Percentiles rank a stretch among this genome's conserved stretches.
These are phyloP conservation scores for Xiphophorus hellerii DNA, from an alignment of 2,113 vertebrate genomes.

Conservation along the genomic window DNA sequence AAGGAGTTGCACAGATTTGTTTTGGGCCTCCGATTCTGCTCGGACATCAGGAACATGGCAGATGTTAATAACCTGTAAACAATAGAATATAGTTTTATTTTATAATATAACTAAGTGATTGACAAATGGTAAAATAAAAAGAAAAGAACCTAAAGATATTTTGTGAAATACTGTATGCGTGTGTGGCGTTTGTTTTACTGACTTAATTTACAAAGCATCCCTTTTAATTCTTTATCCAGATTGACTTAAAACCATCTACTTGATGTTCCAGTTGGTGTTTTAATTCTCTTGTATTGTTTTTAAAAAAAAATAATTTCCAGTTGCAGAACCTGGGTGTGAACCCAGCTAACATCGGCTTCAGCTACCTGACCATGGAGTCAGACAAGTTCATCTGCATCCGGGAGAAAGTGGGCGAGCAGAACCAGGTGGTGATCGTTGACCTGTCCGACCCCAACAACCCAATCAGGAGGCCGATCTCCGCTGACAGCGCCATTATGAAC, in stretches of 20 bases:
- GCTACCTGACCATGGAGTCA: slow-evolving; percentile 94
- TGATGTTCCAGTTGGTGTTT: background rate
- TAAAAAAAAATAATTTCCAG: slow-evolving; percentile 61
- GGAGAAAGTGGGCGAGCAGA: slow-evolving; percentile 92
- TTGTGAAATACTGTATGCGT: too few relatives aligned
- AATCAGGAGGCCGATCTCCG: slow-evolving; percentile 89
- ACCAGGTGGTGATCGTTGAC: slow-evolving; percentile 91
- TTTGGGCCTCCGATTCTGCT: too few relatives aligned
- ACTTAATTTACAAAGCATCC: too few relatives aligned
- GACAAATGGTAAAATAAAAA: too few relatives aligned
- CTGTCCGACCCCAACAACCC: slow-evolving; percentile 86
- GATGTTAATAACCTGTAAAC: too few relatives aligned
- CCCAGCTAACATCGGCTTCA: slow-evolving; percentile 91
- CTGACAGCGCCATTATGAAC: slow-evolving; percentile 94
- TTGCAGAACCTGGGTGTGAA: slow-evolving; percentile 93
- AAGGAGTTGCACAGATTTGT: too few relatives aligned
- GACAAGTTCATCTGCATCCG: slow-evolving; percentile 94
- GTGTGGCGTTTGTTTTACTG: too few relatives aligned
- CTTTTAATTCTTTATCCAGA: background rate
- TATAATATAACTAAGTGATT: too few relatives aligned
- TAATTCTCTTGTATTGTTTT: background rate
- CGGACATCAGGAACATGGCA: too few relatives aligned
- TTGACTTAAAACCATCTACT: background rate
- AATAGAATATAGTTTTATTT: too few relatives aligned
- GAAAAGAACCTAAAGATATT: too few relatives aligned